These are phyloP conservation scores for Schlechtendalia chinensis DNA, from an alignment of 1,140 invertebrate genomes.

Conservation along the genomic window DNA sequence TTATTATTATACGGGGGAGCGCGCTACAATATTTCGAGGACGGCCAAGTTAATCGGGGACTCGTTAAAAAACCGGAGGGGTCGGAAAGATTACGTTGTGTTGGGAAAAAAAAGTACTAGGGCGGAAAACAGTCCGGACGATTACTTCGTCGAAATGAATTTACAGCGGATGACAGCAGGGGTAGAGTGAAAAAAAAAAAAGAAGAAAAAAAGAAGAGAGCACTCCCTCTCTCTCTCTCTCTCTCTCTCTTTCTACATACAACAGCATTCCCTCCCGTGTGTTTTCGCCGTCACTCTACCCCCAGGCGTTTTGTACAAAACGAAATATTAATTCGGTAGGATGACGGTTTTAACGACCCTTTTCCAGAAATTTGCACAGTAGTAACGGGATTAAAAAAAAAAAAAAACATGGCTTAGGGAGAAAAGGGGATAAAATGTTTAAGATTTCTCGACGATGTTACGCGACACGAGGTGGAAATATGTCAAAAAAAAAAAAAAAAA, in stretches of 20 bases:
- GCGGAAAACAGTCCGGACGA: conserved; percentile 45
- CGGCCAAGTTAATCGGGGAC: conserved; percentile 38
- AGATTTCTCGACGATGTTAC: conserved; percentile 12
- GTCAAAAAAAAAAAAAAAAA: not conserved
- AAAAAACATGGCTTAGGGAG: too few relatives aligned
- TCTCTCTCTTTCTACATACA: not conserved
- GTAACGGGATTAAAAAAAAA: conserved; percentile 45
- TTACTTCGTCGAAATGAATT: conserved; percentile 47
- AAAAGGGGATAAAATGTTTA: conserved; percentile 10
- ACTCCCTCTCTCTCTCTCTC: conserved; percentile 10
- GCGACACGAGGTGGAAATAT: not conserved
- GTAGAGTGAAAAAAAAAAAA: conserved; percentile 29
- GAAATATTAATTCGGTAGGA: conserved; percentile 46
- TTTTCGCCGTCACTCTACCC: not conserved
- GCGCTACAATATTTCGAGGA: conserved; percentile 5
- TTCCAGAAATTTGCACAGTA: conserved; percentile 40
- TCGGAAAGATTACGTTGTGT: conserved; percentile 45
- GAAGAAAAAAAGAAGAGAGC: too few relatives aligned
- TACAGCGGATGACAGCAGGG: conserved; percentile 38
- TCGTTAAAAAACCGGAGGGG: conserved; percentile 45
- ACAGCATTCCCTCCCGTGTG: not conserved
- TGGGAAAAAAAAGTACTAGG: conserved; percentile 24
- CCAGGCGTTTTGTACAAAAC: conserved; percentile 43
- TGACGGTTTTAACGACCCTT: conserved; percentile 49
- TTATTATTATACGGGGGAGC: conserved; percentile 32